Base-by-base conservation (phyloP, 37 sponge, comb jelly and placozoan genomes). In the Trichoplax adhaerens region DNA sequence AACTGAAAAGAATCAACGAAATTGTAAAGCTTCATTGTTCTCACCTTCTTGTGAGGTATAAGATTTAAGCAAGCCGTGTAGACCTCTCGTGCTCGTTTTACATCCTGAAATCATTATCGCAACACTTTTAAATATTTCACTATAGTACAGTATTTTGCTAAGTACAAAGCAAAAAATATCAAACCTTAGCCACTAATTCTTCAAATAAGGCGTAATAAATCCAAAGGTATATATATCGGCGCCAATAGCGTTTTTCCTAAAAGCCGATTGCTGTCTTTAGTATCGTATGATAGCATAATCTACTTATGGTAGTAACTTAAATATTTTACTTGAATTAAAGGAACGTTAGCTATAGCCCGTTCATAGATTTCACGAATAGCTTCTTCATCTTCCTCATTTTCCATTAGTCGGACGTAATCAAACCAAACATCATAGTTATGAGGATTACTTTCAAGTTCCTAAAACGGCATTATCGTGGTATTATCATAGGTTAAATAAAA, bases 401-500 rank as follows among this genome's bases (percentile, higher is more conserved):
- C 99, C 81, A 91, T 69, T 51, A 96, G 72, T 46, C 99, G 82
- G 47, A 96, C 86, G 59, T 82, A 83, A 68, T 96, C 93, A 65
- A 96, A 96, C 99, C 99, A 96, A n/a, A 87, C 82, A 75, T 96
- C 99, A 75, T 96, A 96, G 56, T 96, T 88, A 64, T 69, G 78
- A 4, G 99, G 89, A 60, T 96, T 91, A 3, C 80, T 78, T 65
- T 91, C 85, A n/a, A 96, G 78, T 57, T 96, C 89, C 69, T 7
- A 67, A 12, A 67, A 7, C 69, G 48, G 12, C 29, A 48, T 53
- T 8, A 67, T 53, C 69, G 12, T 29, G 29, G 29, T 29, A 29
- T 29, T 29, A 29, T 29, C 29, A 29, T 29, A 29, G 29, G 29
- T 29, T 29, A 29, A 29, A 29, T 29, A 29, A 29, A 29, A 29